Evolutionary conservation across 1,140 invertebrate genomes (phyloP), one percentile per base, ranked within the genome.

Genomic region (Heliconius nattereri): DNA sequence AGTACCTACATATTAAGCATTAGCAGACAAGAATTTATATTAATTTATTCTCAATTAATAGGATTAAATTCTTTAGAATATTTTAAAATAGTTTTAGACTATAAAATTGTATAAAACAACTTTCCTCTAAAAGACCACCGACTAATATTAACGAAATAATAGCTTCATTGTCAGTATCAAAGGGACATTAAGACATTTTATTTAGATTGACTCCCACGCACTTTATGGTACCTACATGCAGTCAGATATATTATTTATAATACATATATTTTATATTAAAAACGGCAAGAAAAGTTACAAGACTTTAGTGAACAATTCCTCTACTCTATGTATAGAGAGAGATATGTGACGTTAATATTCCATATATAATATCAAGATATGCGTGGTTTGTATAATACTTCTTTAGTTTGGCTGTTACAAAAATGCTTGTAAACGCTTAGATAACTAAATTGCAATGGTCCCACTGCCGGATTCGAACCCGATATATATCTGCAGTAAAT

Each of bases 51-150:
- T 23, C n/a, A 57, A 60, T 29, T 66, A 57, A 26, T 29, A 29
- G 11, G n/a, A 57, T 23, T n/a, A 23, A 57, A 57, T 57, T 57
- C 20, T 23, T 11, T 11, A 57, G n/a, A n/a, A 57, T 57, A 57
- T 11, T 57, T 57, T 45, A n/a, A 60, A 60, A 60, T 60, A 60
- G 57, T 60, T 60, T 26, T 3, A 60, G n/a, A 11, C 57, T 23
- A 60, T 60, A 26, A 66, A 66, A 66, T 66, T 66, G 60, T 66
- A 26, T 16, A n/a, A 57, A 20, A 66, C 23, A 66, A 29, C 60
- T 29, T 16, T 66, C n/a, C 26, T 66, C 23, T 8, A 29, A 26
- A 60, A 66, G 60, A 66, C 60, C 60, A 66, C 60, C 60, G 60
- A 66, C 26, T 52, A 52, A 52, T 29, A 66, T 66, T 66, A 66